phyloP scores from a whole-genome alignment of 2,888 invertebrate genomes.

The Glaucopsyche alexis region DNA sequence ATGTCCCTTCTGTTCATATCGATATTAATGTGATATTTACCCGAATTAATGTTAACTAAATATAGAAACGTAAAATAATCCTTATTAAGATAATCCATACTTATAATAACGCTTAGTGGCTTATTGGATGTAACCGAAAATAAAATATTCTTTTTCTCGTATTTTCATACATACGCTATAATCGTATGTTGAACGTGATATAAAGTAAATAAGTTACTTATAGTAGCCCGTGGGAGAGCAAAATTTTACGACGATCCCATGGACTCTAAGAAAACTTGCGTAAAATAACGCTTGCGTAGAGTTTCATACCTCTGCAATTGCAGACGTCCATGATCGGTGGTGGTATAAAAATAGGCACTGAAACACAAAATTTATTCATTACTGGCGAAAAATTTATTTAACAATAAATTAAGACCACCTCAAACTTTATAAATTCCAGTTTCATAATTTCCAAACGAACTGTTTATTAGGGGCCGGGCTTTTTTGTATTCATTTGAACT shows the following conservation, averaged over 20 bases:
- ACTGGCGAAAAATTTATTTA: neutral
- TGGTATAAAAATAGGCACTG: too few relatives aligned
- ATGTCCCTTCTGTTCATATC: neutral
- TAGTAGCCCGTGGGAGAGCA: too few relatives aligned
- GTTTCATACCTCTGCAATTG: too few relatives aligned
- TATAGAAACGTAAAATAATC: neutral
- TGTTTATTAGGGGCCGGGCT: neutral
- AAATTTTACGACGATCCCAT: too few relatives aligned
- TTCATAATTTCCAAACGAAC: constrained; percentile 5
- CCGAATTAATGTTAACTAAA: neutral
- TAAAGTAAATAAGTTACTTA: too few relatives aligned
- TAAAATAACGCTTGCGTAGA: too few relatives aligned
- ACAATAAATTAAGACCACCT: constrained; percentile 1
- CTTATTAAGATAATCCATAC: neutral
- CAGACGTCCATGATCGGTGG: too few relatives aligned
- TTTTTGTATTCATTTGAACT: neutral
- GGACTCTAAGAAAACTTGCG: too few relatives aligned
- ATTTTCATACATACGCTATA: neutral
- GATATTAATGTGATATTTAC: neutral
- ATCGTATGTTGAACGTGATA: too few relatives aligned
- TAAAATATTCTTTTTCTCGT: neutral
- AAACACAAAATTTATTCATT: neutral
- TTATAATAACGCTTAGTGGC: neutral
- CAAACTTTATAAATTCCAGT: constrained; percentile 8
- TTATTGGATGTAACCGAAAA: neutral